Base-by-base conservation (phyloP, 2,888 invertebrate species). In the Pandemis corylana region DNA sequence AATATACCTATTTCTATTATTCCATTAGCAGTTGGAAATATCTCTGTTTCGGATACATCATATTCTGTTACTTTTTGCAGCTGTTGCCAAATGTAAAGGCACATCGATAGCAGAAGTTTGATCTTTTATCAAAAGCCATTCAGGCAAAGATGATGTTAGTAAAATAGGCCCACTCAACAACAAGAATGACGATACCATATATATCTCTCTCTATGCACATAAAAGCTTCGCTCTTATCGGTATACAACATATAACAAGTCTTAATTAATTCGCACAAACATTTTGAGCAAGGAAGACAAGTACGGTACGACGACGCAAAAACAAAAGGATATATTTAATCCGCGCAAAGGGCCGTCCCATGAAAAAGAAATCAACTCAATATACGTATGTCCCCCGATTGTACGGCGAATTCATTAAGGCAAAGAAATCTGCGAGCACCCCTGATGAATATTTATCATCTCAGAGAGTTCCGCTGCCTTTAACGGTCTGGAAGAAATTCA, bases 361-460 rank as follows among this genome's bases (percentile, higher is more conserved):
- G 65, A 59, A 59, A 74, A 74, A 74, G 65, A 69, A 74, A 74
- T 69, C 64, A 15, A 49, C 69, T 65, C 69, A 65, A 69, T 68
- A 68, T 74, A 74, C 66, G 75, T 71, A 75, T 71, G 70, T 71
- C 74, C 44, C n/a, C 41, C 74, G 74, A 74, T 70, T 67, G 66
- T 71, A 61, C 71, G 62, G 67, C 59, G 71, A 75, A 75, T 75
- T 75, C 70, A 75, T 75, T 71, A 71, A 71, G 67, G 70, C 71
- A 61, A 62, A 66, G 62, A 76, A 68, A 71, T 71, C 75, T 62
- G 53, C 68, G 62, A 75, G 70, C 56, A 59, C 63, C 74, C 68
- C 74, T 76, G 68, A 78, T 78, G 76, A 76, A 78, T 78, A 78
- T 78, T 78, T 78, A 78, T 76, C 64, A 68, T 67, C 70, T 64